Evolutionary conservation across 1,140 invertebrate genomes (phyloP).

Genomic region (Orussus abietinus): DNA sequence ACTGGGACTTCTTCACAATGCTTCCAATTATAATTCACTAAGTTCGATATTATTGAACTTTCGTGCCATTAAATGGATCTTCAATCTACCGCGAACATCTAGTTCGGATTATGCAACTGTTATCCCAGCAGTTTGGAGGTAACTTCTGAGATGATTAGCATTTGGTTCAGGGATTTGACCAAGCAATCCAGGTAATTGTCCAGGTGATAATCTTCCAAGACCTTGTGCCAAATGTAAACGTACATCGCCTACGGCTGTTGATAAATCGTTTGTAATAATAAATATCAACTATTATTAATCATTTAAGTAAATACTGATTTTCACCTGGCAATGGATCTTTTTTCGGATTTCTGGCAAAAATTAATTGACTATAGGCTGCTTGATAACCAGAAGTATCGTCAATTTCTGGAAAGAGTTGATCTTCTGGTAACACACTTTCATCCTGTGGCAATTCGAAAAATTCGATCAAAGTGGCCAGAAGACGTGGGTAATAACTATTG

Average conservation of each 20-base stretch:
- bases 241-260: conserved; percentile 62
- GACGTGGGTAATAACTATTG: conserved; percentile 57
- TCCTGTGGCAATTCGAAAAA: conserved; percentile 87
- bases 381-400: conserved; percentile 86
- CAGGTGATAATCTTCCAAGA: conserved; percentile 60
- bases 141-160: conserved; percentile 42
- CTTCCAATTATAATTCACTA: conserved; percentile 32
- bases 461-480: conserved; percentile 73
- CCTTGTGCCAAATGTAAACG: conserved; percentile 69
- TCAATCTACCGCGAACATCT: conserved; percentile 35
- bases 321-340: conserved; percentile 68
- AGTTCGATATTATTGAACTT: conserved; percentile 42
- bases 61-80: conserved; percentile 37
- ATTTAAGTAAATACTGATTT: conserved; percentile 1
- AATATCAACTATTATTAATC: background rate
- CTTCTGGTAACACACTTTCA: conserved; percentile 72
- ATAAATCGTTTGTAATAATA: conserved; percentile 7
- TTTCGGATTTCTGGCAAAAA: conserved; percentile 73
- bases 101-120: conserved; percentile 42
- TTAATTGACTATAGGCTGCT: conserved; percentile 81
- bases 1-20: background rate
- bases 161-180: conserved; percentile 47
- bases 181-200: conserved; percentile 61
- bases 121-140: conserved; percentile 47
- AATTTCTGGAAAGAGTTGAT: conserved; percentile 79